Conservation (phyloP, 2,888 invertebrate genomes). For the Drosophila neoperkinsi region DNA sequence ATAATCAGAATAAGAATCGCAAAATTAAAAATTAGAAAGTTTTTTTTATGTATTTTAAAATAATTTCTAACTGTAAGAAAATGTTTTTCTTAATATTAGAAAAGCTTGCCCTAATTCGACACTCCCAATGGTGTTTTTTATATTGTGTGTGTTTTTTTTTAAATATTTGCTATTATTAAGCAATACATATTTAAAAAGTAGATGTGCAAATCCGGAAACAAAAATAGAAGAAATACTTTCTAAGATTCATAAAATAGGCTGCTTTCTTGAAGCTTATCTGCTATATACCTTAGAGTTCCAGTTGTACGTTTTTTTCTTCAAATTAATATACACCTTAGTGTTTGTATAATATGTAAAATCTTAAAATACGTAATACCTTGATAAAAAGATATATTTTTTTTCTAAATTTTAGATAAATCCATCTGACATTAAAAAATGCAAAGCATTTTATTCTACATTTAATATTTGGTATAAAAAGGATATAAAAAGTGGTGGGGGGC, state of each 20-base stretch:
- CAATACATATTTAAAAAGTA: background rate
- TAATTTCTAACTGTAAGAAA: background rate
- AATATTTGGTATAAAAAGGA: background rate
- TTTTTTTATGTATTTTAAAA: background rate
- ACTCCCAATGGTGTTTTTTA: background rate
- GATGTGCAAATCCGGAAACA: background rate
- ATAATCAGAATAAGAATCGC: background rate
- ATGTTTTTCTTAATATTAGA: background rate
- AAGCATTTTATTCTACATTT: background rate
- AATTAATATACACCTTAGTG: background rate
- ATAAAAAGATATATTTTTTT: too few relatives aligned
- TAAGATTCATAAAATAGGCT: background rate
- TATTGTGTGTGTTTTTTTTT: background rate
- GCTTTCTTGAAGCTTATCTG: background rate
- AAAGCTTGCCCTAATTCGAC: background rate
- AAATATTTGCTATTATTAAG: background rate
- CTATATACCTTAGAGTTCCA: rapidly evolving
- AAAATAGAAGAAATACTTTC: background rate
- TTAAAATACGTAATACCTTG: background rate
- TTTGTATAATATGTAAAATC: background rate
- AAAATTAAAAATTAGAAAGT: background rate
- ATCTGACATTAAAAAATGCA: background rate
- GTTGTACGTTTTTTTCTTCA: background rate
- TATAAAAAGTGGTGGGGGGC: background rate
- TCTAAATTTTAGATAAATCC: background rate